Conservation (phyloP, 2,888 invertebrate genomes). For the Cryptocheilus praepositus region DNA sequence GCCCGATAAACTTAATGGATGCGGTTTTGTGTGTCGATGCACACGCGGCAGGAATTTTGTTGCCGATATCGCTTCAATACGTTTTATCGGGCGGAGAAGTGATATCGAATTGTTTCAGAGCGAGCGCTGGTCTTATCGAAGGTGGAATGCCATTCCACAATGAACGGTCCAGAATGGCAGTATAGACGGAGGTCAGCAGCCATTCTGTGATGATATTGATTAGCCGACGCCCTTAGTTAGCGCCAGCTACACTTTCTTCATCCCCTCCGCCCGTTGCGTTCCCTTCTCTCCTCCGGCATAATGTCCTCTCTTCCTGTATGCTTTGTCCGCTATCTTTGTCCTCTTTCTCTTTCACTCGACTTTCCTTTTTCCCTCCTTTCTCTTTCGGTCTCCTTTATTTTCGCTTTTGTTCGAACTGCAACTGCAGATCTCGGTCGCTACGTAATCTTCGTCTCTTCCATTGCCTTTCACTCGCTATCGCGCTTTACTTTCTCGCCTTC, state of each 20-base stretch:
- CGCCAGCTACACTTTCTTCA: slow-evolving; percentile 68
- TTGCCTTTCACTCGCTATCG: slow-evolving; percentile 28
- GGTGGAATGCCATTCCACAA: slow-evolving; percentile 32
- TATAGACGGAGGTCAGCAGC: slow-evolving; percentile 59
- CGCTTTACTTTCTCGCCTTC: slow-evolving; percentile 35
- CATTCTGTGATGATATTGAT: slow-evolving; percentile 73
- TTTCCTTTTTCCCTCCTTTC: slow-evolving; percentile 1
- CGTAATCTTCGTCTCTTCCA: slow-evolving; percentile 18
- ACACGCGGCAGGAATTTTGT: too few relatives aligned
- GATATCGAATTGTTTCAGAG: too few relatives aligned
- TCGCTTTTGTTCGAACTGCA: slow-evolving; percentile 19
- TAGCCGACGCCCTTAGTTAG: slow-evolving; percentile 75
- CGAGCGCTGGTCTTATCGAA: too few relatives aligned
- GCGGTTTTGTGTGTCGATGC: slow-evolving; percentile 22
- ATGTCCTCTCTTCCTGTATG: slow-evolving; percentile 32
- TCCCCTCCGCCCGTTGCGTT: slow-evolving; percentile 42
- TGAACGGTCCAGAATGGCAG: slow-evolving; percentile 39
- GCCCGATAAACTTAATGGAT: neutral
- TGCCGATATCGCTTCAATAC: too few relatives aligned
- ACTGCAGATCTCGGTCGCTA: slow-evolving; percentile 25
- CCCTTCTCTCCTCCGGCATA: slow-evolving; percentile 20
- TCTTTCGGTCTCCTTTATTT: slow-evolving; percentile 3
- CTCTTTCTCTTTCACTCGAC: slow-evolving; percentile 25
- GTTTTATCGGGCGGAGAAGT: too few relatives aligned
- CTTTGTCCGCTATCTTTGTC: slow-evolving; percentile 27